A percentile compares a stretch with the other conserved stretches of the same genome.
These are phyloP conservation scores for Oreochromis spilurus DNA, from an alignment of 2,113 vertebrate species.

Conservation along the genomic window DNA sequence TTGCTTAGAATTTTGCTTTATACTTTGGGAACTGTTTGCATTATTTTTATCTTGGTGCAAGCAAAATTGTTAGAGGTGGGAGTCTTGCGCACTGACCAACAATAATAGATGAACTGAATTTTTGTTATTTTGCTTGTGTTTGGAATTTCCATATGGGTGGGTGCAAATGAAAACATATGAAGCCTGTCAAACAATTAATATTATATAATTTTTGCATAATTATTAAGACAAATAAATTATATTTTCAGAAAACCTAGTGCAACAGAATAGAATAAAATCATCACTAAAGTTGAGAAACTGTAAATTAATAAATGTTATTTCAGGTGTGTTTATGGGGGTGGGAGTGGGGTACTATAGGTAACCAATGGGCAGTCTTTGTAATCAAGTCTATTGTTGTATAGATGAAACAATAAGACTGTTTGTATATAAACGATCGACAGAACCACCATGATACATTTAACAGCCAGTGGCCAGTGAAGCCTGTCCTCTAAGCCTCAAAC, in stretches of 20 bases:
- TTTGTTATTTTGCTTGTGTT: neutral
- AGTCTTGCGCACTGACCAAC: neutral
- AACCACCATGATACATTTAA: neutral
- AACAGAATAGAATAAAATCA: neutral
- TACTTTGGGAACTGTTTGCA: neutral
- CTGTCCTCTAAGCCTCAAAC: neutral
- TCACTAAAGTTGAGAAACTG: neutral
- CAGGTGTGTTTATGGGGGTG: fast-evolving
- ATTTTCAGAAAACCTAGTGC: neutral
- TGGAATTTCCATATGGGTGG: neutral
- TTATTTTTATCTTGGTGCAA: neutral
- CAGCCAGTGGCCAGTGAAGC: neutral
- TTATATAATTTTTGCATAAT: neutral
- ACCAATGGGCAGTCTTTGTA: neutral
- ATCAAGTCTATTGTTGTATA: neutral
- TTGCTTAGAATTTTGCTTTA: neutral
- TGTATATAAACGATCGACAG: neutral
- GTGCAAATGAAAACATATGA: neutral
- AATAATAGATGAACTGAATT: neutral
- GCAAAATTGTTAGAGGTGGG: neutral
- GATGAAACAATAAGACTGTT: neutral
- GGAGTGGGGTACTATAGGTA: fast-evolving
- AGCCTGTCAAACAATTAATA: neutral
- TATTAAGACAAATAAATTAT: neutral
- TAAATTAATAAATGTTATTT: neutral